Evolutionary conservation across 37 sponge, comb jelly and placozoan species (phyloP).

Genomic region (Aplysina aerophoba): DNA sequence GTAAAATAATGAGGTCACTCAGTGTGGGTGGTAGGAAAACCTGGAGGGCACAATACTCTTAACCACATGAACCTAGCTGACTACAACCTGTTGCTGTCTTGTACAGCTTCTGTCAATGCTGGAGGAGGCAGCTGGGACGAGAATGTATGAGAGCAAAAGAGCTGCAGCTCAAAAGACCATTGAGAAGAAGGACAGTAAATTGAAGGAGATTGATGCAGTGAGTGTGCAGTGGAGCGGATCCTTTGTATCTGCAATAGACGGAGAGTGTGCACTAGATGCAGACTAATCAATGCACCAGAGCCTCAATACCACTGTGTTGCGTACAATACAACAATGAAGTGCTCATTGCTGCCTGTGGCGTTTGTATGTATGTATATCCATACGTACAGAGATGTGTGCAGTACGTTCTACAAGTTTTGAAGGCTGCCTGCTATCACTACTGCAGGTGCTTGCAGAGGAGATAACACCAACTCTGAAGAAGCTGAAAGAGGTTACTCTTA

Average conservation of each 20-base stretch:
- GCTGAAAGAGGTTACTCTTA: conserved; percentile 65
- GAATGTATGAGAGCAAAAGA: conserved; percentile 98
- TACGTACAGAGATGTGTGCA: no score
- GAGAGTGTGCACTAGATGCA: no score
- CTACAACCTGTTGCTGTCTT: no score
- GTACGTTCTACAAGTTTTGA: no score
- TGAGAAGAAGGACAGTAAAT: conserved; percentile 96
- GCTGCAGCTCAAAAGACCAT: conserved; percentile 93
- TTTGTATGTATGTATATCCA: not conserved
- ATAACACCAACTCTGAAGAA: conserved; percentile 88
- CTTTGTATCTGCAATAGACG: no score
- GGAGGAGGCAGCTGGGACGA: conserved; percentile 98
- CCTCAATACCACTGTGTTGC: not conserved
- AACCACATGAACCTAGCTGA: no score
- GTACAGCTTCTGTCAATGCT: conserved; percentile 93
- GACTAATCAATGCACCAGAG: no score
- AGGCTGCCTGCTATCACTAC: no score
- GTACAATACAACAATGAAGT: not conserved
- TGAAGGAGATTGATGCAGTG: conserved; percentile 90
- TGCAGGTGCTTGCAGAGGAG: conserved; percentile 88
- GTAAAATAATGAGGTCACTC: no score
- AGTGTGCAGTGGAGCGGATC: not conserved
- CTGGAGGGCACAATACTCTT: no score
- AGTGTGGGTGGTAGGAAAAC: no score
- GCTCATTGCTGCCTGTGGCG: not conserved